Evolutionary conservation across 2,113 vertebrate species (phyloP), one percentile per base, ranked within the genome.

Genomic region (Oreochromis spilurus): DNA sequence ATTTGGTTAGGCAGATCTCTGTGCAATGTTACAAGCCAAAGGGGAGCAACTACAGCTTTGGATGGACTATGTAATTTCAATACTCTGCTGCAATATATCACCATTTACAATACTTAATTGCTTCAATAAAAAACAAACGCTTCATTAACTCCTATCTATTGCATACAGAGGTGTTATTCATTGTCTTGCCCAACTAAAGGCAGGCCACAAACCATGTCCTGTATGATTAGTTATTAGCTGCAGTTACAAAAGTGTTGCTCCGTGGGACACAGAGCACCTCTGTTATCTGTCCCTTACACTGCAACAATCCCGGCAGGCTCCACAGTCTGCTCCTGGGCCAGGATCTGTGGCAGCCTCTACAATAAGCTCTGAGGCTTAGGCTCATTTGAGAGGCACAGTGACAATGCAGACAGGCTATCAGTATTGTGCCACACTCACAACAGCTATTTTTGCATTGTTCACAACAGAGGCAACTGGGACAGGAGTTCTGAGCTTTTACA

Each of bases 371-470:
- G 84, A 86, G 89, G 91, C 78, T 90, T 88, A 72, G 83, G 65
- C 82, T 84, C 87, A 84, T 86, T 45, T 81, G 40, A 92, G 88
- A 91, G 92, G 87, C 88, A 87, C 26, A 36, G 90, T 60, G 70
- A 96, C 95, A 95, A 95, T 95, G 93, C 88, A 91, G 87, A 87
- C 87, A 75, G 82, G 62, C 89, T 93, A 94, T 95, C 92, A 90
- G 93, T 75, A 87, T 21, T 79, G 78, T 84, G 65, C 81, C 88
- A 89, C 85, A 81, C 89, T 90, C 84, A 84, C 87, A 65, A 78
- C 79, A 58, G 89, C 84, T 92, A 31, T 90, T 84, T 82, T 82
- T 67, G 85, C 65, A 83, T 85, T 89, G 84, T 87, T 81, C 53
- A 4, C 85, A 62, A 87, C 82, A 84, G 86, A 88, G 91, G 81